Evolutionary conservation across 2,113 vertebrate genomes (phyloP).

Genomic region (Pseudois nayaur): DNA sequence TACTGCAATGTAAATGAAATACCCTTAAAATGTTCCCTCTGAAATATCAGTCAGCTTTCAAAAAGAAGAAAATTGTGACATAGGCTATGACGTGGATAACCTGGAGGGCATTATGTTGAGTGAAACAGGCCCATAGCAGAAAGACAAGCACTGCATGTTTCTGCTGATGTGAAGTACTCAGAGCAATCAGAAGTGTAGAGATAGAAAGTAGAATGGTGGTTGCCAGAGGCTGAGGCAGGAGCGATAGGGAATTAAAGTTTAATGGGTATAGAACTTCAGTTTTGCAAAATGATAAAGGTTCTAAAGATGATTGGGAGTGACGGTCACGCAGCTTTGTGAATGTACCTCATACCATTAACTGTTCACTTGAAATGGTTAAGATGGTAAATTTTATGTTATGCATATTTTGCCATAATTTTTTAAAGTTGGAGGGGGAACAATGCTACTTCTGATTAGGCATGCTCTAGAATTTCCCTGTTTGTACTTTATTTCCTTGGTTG

Average conservation of each 20-base stretch:
- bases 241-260: neutral
- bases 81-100: neutral
- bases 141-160: neutral
- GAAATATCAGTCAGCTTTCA: constrained; percentile 27
- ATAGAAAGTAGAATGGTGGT: neutral
- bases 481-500: neutral
- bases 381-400: neutral
- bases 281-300: neutral
- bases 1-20: neutral
- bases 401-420: neutral
- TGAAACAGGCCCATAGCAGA: neutral
- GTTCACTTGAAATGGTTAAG: neutral
- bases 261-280: neutral
- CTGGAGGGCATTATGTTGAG: neutral
- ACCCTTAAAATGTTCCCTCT: neutral
- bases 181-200: neutral
- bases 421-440: neutral
- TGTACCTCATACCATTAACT: neutral
- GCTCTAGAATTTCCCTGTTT: neutral
- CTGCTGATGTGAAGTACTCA: neutral
- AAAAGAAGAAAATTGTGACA: neutral
- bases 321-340: neutral
- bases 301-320: neutral
- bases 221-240: accelerated
- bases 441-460: neutral